Evolutionary conservation across 2,113 vertebrate genomes (phyloP), one percentile per base, ranked within the genome.

Genomic region (Brachionichthys hirsutus): DNA sequence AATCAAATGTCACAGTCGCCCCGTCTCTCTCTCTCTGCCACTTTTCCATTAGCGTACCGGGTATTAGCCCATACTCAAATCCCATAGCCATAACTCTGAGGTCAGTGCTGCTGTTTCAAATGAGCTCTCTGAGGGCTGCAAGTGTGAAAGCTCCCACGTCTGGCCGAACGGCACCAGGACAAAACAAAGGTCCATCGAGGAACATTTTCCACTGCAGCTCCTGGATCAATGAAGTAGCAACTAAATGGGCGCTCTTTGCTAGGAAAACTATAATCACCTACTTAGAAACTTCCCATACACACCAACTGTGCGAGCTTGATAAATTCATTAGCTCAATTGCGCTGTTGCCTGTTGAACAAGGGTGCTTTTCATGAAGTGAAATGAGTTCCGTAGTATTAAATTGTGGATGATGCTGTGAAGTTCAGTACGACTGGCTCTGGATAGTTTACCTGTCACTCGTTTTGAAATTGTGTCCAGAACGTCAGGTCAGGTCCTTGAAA

Each of bases 51-150:
- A 78, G 77, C 20, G 36, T 77, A 18, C 44, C 12, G 68, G 69
- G 46, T 64, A 77, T 76, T 71, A 81, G 61, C 73, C 67, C 43
- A 15, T 56, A 55, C 24, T 70, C 71, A 73, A 70, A 71, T 80
- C 58, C 73, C 81, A 69, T 41, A 86, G 79, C 74, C 77, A 78
- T 76, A 83, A 88, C 70, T 78, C 35, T 80, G 80, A 85, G 81
- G 72, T 84, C 75, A 64, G 19, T 10, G 20, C 62, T 84, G 75
- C 80, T 66, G 59, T 67, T 64, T 67, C 44, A 77, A 82, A 74
- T 40, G 41, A 73, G 67, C 62, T 48, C 34, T 61, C 54, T 30
- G 9, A 56, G 66, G 72, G 40, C 59, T 74, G 55, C 72, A 65
- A 73, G 54, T 20, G 40, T 75, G 73, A 40, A 63, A 66, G 66